A percentile compares a stretch with the other conserved stretches of the same genome.
Evolutionary conservation across 2,113 vertebrate genomes (phyloP).

Genomic region (Orientallactaga bullata): DNA sequence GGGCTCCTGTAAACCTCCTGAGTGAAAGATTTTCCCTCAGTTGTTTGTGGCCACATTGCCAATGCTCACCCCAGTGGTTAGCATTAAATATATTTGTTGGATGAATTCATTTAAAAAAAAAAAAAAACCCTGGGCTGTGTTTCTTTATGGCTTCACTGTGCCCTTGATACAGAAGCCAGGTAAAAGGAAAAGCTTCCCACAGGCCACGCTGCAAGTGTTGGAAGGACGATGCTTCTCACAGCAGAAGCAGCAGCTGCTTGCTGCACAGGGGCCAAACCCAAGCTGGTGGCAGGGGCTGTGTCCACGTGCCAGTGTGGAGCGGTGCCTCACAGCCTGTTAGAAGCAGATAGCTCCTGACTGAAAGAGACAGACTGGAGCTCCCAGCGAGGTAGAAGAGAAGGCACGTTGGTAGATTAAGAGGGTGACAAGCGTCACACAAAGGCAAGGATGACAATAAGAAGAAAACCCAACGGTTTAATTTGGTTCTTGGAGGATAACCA

Average conservation of each 20-base stretch:
- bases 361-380: not conserved
- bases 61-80: not conserved
- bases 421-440: constrained; percentile 66
- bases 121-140: not conserved
- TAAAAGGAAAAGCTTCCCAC: constrained; percentile 15
- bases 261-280: not conserved
- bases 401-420: constrained; percentile 59
- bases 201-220: not conserved
- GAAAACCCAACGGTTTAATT: constrained; percentile 81
- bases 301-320: too few species aligned
- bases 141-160: constrained; percentile 16
- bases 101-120: constrained; percentile 14
- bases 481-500: constrained; percentile 85
- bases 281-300: not conserved
- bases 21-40: not conserved
- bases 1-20: not conserved
- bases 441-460: constrained; percentile 65
- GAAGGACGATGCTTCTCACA: not conserved
- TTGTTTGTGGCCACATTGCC: not conserved
- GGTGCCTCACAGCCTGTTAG: not conserved
- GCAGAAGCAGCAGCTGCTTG: constrained; percentile 45
- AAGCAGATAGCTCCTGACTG: not conserved
- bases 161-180: constrained; percentile 39
- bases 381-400: constrained; percentile 17
- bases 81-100: constrained; percentile 17